phyloP scores from a whole-genome alignment of 2,888 invertebrate genomes.

The Megaustenia siamemsis region DNA sequence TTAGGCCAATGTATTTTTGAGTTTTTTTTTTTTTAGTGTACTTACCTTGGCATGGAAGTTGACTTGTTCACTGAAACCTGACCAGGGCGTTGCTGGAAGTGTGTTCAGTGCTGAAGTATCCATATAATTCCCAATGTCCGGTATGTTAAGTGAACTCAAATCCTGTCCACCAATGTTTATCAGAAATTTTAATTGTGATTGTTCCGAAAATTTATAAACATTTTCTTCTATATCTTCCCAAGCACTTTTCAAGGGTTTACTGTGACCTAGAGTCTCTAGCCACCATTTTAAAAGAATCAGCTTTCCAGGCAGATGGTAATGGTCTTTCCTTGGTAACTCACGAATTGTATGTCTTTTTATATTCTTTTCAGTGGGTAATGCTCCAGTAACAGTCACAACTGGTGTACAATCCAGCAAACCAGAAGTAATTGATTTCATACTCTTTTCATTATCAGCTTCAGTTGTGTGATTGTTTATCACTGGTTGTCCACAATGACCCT shows the following conservation, averaged over 20 bases:
- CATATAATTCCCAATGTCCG: background rate
- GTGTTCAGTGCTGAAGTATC: no score
- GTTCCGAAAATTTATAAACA: no score
- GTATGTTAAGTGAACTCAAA: background rate
- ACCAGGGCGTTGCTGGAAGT: background rate
- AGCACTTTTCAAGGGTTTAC: background rate
- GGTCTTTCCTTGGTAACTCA: background rate
- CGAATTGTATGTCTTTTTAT: background rate
- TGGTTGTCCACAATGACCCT: background rate
- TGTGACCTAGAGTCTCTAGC: background rate
- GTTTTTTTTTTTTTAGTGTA: background rate
- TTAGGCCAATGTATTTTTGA: background rate
- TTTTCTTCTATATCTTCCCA: slow-evolving; percentile 5
- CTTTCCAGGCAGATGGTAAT: background rate
- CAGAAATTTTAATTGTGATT: background rate
- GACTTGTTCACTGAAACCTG: background rate
- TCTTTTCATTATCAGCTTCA: background rate
- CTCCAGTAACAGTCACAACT: background rate
- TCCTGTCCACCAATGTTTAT: background rate
- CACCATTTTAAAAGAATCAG: slow-evolving; percentile 10
- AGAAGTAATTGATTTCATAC: background rate
- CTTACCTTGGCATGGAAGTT: background rate
- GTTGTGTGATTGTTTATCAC: background rate
- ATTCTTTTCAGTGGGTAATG: background rate
- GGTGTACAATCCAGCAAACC: background rate